Conservation (phyloP, 2,113 vertebrate species). For the Tamias sibiricus region DNA sequence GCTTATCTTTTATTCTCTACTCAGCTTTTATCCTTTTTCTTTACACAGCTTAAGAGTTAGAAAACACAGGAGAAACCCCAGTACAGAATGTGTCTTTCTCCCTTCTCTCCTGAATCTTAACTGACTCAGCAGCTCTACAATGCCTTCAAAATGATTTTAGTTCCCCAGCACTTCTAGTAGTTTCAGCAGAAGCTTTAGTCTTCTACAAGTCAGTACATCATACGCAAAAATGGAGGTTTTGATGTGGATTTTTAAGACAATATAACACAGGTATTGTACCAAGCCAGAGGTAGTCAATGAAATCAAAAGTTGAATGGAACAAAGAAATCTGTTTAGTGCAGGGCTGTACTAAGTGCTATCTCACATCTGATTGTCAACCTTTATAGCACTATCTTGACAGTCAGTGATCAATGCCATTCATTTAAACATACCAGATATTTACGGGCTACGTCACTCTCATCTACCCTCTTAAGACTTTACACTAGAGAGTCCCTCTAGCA, state of each 20-base stretch:
- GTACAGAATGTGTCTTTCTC: not conserved
- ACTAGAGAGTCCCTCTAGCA: not conserved
- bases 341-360: not conserved
- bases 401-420: not conserved
- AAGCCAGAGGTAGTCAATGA: not conserved
- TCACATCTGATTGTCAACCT: not conserved
- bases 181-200: not conserved
- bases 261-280: not conserved
- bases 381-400: no score
- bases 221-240: not conserved
- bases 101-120: not conserved
- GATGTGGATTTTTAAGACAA: not conserved
- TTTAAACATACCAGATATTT: conserved; percentile 19
- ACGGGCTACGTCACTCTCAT: not conserved
- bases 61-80: conserved; percentile 6
- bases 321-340: not conserved
- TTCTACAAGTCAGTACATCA: not conserved
- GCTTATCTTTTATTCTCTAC: not conserved
- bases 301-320: not conserved
- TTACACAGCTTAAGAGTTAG: not conserved
- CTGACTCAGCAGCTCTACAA: not conserved
- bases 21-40: not conserved
- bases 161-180: not conserved
- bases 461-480: not conserved
- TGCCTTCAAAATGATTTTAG: not conserved